Evolutionary conservation across 2,797 vertebrate genomes (phyloP).

Genomic region (Crocidura indochinensis): DNA sequence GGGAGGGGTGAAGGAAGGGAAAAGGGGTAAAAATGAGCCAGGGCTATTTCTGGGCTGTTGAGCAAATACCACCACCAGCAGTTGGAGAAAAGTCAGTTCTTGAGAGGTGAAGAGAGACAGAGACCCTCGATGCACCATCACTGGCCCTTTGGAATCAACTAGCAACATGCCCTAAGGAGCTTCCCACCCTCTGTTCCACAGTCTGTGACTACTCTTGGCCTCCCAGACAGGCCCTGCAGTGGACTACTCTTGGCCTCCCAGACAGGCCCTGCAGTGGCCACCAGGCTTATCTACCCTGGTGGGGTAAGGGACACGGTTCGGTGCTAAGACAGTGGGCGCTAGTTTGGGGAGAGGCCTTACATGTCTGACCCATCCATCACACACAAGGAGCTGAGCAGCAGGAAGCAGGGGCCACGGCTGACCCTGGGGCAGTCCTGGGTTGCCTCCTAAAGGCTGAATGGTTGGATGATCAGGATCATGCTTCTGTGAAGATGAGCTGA

Average conservation of each 20-base stretch:
- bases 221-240: slow-evolving; percentile 60
- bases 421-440: slow-evolving; percentile 57
- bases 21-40: background rate
- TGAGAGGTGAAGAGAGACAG: slow-evolving; percentile 63
- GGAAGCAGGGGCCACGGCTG: slow-evolving; percentile 76
- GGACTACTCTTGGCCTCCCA: slow-evolving; percentile 57
- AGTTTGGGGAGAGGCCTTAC: slow-evolving; percentile 59
- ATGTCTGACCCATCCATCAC: slow-evolving; percentile 61
- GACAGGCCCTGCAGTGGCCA: slow-evolving; percentile 53
- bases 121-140: slow-evolving; percentile 73
- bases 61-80: slow-evolving; percentile 53
- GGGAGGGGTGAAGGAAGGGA: background rate
- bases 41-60: slow-evolving; percentile 55
- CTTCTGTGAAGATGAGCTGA: slow-evolving; percentile 61
- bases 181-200: background rate
- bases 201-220: slow-evolving; percentile 19
- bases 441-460: slow-evolving; percentile 74
- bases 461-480: slow-evolving; percentile 76
- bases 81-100: slow-evolving; percentile 55
- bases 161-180: slow-evolving; percentile 64
- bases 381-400: slow-evolving; percentile 72
- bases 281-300: slow-evolving; percentile 19
- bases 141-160: slow-evolving; percentile 46
- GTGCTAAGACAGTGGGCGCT: background rate
- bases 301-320: slow-evolving; percentile 57